Conservation (phyloP, 1,140 invertebrate species). For the Drosophila sproati region DNA sequence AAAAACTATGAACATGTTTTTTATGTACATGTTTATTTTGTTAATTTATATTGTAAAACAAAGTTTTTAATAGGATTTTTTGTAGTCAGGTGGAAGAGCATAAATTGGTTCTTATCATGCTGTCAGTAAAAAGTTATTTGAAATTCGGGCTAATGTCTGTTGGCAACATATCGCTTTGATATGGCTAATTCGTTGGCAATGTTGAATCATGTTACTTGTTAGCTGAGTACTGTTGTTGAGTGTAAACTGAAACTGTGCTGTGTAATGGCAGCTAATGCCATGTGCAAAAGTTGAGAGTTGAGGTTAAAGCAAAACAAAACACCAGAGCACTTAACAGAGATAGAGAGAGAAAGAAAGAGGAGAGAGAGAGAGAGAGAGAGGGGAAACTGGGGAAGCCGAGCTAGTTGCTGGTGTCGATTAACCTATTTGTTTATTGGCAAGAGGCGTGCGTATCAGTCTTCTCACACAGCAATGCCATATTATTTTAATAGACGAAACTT, state of each 20-base stretch:
- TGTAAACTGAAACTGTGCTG: too few species aligned
- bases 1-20: background rate
- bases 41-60: background rate
- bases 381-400: conserved; percentile 5
- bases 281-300: conserved; percentile 1
- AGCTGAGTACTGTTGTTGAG: too few species aligned
- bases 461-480: conserved; percentile 50
- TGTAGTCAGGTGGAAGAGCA: too few species aligned
- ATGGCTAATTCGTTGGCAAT: too few species aligned
- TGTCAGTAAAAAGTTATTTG: too few species aligned
- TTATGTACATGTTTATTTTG: background rate
- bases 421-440: conserved; percentile 74
- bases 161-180: too few species aligned
- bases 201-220: too few species aligned
- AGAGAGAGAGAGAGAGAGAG: too few species aligned
- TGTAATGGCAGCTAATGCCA: background rate
- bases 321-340: background rate
- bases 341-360: too few species aligned
- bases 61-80: background rate
- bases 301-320: background rate
- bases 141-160: too few species aligned
- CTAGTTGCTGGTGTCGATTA: conserved; percentile 50
- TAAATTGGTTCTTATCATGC: too few species aligned
- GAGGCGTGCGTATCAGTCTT: conserved; percentile 34
- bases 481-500: conserved; percentile 73